Evolutionary conservation across 2,797 vertebrate species (phyloP).

Genomic region (Semaprochilodus insignis): DNA sequence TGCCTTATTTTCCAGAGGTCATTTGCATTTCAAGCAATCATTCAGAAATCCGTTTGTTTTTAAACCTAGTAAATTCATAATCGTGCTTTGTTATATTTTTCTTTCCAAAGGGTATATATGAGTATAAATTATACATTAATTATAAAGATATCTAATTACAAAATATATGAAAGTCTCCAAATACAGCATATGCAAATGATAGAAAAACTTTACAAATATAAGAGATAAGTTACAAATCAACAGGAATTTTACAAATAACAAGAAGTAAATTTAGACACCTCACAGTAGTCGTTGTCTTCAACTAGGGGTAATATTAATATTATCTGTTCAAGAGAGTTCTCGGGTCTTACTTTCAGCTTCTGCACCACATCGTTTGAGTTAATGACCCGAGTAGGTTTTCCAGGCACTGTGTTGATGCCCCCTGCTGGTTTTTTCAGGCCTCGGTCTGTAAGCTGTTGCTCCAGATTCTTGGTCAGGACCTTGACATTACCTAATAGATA

Average conservation of each 20-base stretch:
- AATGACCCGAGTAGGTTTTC: conserved; percentile 19
- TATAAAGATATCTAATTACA: too few relatives aligned
- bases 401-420: conserved; percentile 69
- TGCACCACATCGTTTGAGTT: conserved; percentile 68
- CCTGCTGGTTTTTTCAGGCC: conserved; percentile 69
- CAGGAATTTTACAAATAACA: neutral
- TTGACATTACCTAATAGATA: conserved; percentile 56
- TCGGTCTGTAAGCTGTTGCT: conserved; percentile 69
- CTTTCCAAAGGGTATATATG: too few relatives aligned
- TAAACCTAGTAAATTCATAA: too few relatives aligned
- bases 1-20: neutral
- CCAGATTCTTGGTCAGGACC: conserved; percentile 67
- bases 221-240: neutral
- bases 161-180: neutral
- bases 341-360: conserved; percentile 72
- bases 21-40: neutral
- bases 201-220: too few relatives aligned
- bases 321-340: neutral
- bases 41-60: neutral
- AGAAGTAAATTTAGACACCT: neutral
- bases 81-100: too few relatives aligned
- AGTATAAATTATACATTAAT: too few relatives aligned
- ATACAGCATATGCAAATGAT: neutral
- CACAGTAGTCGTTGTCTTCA: neutral
- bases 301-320: too few relatives aligned